Evolutionary conservation across 2,888 invertebrate species (phyloP), one percentile per base, ranked within the genome.

Genomic region (Cabera pusaria): DNA sequence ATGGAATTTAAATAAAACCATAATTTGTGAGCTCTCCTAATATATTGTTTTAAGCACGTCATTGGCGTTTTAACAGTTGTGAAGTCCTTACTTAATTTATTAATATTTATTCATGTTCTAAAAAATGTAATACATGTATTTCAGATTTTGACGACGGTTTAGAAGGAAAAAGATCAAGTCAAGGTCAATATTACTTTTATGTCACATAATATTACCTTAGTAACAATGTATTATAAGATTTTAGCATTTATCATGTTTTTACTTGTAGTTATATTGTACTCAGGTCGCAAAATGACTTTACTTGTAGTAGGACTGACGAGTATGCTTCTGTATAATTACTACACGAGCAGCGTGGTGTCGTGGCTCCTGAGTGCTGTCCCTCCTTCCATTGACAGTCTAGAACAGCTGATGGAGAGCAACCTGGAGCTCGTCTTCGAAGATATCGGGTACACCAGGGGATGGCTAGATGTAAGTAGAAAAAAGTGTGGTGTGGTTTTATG

Each of bases 301-400:
- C 64, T 80, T 0, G 80, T 83, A 1, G 68, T 78, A 1, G 85
- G 86, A 0, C 12, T 83, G 3, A 79, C 75, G 1, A 83, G 85
- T 43, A 79, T 91, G 71, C 60, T 91, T 3, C 68, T 91, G 1
- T 91, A 91, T 59, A 91, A 91, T 65, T 91, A 90, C 70, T 91
- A 91, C 66, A 91, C 91, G 0, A 91, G 91, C 36, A 91, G 91
- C 49, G 90, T 91, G 21, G 91, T 91, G 1, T 91, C 91, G 0
- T 90, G 90, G 66, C 70, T 91, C n/a, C 74, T 91, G 22, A 90
- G 77, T 36, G 87, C 87, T 0, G 80, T 84, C 0, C 77, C 88
- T 0, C 81, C 83, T 1, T 81, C 83, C 3, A 72, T 91, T 9
- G 72, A 70, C 17, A 76, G 77, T 9, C 52, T 91, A 6, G 82